These are phyloP conservation scores for Labia minor DNA, from an alignment of 2,888 invertebrate species.

Conservation along the genomic window DNA sequence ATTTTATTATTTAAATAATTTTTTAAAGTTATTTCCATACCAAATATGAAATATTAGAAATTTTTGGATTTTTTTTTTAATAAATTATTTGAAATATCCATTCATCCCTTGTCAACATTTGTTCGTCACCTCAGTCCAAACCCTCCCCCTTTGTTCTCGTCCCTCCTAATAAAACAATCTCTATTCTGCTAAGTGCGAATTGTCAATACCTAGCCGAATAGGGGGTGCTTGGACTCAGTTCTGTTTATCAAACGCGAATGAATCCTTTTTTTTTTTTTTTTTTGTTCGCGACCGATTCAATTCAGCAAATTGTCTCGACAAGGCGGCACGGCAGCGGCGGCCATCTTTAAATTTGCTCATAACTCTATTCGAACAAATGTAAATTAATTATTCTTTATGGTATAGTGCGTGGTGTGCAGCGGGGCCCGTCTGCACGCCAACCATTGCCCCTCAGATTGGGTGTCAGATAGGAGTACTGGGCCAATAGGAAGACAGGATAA, in stretches of 20 bases:
- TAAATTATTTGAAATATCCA: too few relatives aligned
- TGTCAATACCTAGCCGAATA: neutral
- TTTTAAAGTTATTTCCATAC: too few relatives aligned
- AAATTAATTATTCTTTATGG: slow-evolving; percentile 13
- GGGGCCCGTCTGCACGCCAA: slow-evolving; percentile 8
- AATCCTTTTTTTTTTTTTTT: neutral
- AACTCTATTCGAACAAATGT: slow-evolving; percentile 13
- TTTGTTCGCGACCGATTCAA: neutral
- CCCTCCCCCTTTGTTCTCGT: neutral
- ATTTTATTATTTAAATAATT: too few relatives aligned
- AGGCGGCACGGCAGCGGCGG: neutral
- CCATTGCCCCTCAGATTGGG: slow-evolving; percentile 3
- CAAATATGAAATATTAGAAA: too few relatives aligned
- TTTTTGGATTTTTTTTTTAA: too few relatives aligned
- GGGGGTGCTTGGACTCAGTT: neutral
- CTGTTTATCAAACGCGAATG: slow-evolving; percentile 3
- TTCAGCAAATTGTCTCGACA: neutral
- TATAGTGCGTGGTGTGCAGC: slow-evolving; percentile 13
- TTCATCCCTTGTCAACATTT: too few relatives aligned
- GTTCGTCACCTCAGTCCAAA: too few relatives aligned
- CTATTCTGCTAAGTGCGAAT: neutral
- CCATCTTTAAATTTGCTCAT: slow-evolving; percentile 13
- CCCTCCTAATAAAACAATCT: neutral
- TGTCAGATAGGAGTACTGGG: neutral
- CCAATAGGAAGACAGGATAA: slow-evolving; percentile 13